Base-by-base conservation (phyloP, 2,113 vertebrate genomes). In the Cyanoderma ruficeps region DNA sequence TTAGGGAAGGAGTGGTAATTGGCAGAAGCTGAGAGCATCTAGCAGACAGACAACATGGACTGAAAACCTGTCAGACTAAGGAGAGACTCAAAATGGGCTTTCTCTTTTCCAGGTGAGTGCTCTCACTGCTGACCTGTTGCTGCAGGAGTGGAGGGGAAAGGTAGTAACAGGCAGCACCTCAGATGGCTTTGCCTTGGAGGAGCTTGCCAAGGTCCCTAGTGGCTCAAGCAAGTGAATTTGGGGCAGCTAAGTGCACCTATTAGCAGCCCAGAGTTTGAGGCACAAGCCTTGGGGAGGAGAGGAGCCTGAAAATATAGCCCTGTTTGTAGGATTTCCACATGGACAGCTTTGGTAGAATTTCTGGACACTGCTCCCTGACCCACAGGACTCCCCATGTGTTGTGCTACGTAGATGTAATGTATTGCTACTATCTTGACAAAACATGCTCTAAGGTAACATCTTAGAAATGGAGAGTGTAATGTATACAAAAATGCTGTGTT, bases 161-260 rank as follows among this genome's bases (percentile, higher is more conserved):
- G 39, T 0, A 33, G 47, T 24, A 68, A 60, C 5, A 52, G 11
- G 46, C 28, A 84, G 27, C 39, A 53, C 10, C 18, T 79, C 37
- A 37, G n/a, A 37, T 2, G 20, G 37, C 37, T 83, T 57, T 76
- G 28, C 22, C 22, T 49, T 71, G 16, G 20, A 86, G 22, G 19
- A 80, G 23, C 33, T 63, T 2, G 0, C 11, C 61, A 24, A 33
- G 10, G 13, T 44, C 22, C 0, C 0, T 2, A 41, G 42, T 9
- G 22, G 23, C 44, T 78, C 6, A 1, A 67, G 24, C 18, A 13
- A 79, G 13, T 21, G 41, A 69, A 57, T 72, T 33, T 1, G 2
- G 31, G 47, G 18, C 33, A 71, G 24, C 7, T 9, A 31, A 25
- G 11, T 9, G 7, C 63, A 33, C 8, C 41, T 53, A 10, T 9